These are phyloP conservation scores for Paramuricea clavata DNA, from an alignment of 92 coral and sea anemone genomes.

Conservation along the genomic window DNA sequence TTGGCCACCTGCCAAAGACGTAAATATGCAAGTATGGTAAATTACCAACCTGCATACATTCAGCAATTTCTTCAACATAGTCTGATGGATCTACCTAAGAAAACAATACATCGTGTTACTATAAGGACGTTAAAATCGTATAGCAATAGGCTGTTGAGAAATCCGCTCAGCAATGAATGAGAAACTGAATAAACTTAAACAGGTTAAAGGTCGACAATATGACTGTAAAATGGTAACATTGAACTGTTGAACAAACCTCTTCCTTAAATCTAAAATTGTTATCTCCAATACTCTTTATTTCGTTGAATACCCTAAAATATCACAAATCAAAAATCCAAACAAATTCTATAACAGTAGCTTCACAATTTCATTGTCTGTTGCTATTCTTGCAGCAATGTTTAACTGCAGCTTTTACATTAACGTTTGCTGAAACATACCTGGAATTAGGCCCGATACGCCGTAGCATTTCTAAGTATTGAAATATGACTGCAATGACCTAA, in stretches of 20 bases:
- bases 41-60: slow-evolving; percentile 85
- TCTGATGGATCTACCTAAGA: slow-evolving; percentile 71
- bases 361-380: no score
- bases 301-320: slow-evolving; percentile 76
- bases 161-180: no score
- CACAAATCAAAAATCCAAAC: neutral
- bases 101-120: neutral
- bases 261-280: slow-evolving; percentile 89
- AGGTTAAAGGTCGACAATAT: no score
- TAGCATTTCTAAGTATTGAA: slow-evolving; percentile 85
- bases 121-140: neutral
- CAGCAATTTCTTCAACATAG: slow-evolving; percentile 87
- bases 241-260: slow-evolving; percentile 64
- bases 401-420: neutral
- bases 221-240: neutral
- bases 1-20: no score
- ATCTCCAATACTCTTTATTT: slow-evolving; percentile 81
- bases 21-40: neutral
- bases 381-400: neutral
- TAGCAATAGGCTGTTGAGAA: neutral
- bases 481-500: slow-evolving; percentile 79
- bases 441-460: slow-evolving; percentile 82
- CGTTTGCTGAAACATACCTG: slow-evolving; percentile 74
- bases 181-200: no score
- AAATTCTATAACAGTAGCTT: neutral